Base-by-base conservation (phyloP, 2,113 vertebrate genomes). In the Clarias gariepinus region DNA sequence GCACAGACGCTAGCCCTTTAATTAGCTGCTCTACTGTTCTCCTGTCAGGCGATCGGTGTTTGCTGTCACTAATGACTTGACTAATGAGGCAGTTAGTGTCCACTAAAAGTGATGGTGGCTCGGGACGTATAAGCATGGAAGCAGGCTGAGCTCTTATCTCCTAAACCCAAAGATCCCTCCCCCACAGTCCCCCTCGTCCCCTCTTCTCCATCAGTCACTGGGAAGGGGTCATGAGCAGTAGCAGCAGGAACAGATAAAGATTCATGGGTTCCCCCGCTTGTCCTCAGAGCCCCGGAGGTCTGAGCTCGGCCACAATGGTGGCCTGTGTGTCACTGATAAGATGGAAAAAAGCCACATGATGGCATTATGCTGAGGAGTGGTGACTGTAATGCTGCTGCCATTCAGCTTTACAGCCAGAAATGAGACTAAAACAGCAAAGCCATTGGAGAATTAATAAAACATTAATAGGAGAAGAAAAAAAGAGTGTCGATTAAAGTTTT, bases 51-150 rank as follows among this genome's bases (percentile, higher is more conserved):
- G 92, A 95, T 96, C 94, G 92, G 92, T 95, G 95, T 96, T 94
- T 93, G 93, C 95, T 96, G 94, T 95, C 95, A 91, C 96, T 97
- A 97, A 97, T 96, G 96, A 97, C 95, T 94, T 95, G 95, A 95
- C 95, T 97, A 97, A 98, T 97, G 96, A 97, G 96, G 96, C 95
- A 95, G 96, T 96, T 97, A 96, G 94, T 92, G 94, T 96, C 95
- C 95, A 92, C 95, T 96, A 88, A 93, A 95, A 89, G 94, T 95
- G 94, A 96, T 95, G 95, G 94, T 92, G 93, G 94, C 91, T 91
- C 88, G 87, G 93, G 96, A 92, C 86, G 87, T 83, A 80, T 91
- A 90, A 88, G 92, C 92, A 89, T 92, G 87, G 91, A 91, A 91
- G 93, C 91, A 91, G 87, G 81, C 25, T 66, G 55, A 41, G 90